Evolutionary conservation across 2,113 vertebrate genomes (phyloP), one percentile per base, ranked within the genome.

Genomic region (Balaeniceps rex): DNA sequence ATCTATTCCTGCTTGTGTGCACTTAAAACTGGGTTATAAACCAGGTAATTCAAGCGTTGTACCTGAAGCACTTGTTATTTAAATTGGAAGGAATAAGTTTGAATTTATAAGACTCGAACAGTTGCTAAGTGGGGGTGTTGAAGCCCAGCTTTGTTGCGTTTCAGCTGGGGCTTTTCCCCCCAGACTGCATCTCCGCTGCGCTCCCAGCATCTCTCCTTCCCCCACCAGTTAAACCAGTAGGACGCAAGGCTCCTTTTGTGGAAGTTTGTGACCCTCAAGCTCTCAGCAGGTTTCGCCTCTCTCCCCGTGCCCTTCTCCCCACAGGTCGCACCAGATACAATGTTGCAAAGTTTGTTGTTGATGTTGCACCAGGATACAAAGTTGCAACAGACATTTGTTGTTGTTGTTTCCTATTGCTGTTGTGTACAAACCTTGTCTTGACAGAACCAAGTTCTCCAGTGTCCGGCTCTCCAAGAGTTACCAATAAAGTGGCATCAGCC

Each of bases 401-500:
- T 61, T 58, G 79, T 93, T 36, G 61, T 77, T 79, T 52, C 52
- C 70, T 26, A 3, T 65, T 74, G 75, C 88, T 93, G 54, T 75
- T 81, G 69, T 96, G 89, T 97, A 76, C 90, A 71, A 64, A 83
- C 83, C 25, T 25, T 1, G 9, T 82, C 80, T 28, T 23, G 49
- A 36, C 68, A 69, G 85, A 96, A 34, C 90, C 87, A 17, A 82
- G 47, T 80, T 92, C 93, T 78, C 7, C 79, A 0, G 52, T 66
- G 68, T 64, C 69, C 2, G 0, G 3, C 91, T 92, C 82, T 84
- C 70, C 36, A 16, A 94, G 87, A 66, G 91, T 69, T 92, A 40
- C 72, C 94, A 98, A 97, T 97, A 97, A 97, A 98, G 81, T 47
- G 68, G 68, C 33, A 34, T 83, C 24, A 4, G 52, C 60, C 66